These are phyloP conservation scores for Tretioscincus oriximinensis DNA, from an alignment of 2,113 vertebrate genomes.

Conservation along the genomic window DNA sequence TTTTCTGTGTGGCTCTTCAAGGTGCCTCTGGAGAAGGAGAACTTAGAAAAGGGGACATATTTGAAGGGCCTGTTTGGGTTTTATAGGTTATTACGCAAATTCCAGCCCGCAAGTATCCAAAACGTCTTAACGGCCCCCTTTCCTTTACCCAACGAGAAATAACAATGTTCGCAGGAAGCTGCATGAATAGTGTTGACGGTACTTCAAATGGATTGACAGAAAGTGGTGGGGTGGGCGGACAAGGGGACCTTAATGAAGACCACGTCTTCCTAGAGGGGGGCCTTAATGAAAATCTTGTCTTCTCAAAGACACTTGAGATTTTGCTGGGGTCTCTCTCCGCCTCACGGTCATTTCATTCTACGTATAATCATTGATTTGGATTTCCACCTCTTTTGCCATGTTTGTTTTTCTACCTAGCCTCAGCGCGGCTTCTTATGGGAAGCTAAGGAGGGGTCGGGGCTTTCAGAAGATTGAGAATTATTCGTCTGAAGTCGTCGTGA, in stretches of 20 bases:
- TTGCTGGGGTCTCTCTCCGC: slow-evolving; percentile 36
- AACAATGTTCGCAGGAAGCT: slow-evolving; percentile 82
- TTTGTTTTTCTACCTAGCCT: slow-evolving; percentile 54
- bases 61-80: slow-evolving; percentile 77
- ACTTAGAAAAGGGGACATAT: slow-evolving; percentile 79
- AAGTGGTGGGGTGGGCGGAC: slow-evolving; percentile 64
- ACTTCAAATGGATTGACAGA: slow-evolving; percentile 76
- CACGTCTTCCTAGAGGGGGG: slow-evolving; percentile 74
- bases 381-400: slow-evolving; percentile 18
- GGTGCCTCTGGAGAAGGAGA: slow-evolving; percentile 58
- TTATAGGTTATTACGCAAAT: slow-evolving; percentile 81
- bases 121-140: slow-evolving; percentile 69
- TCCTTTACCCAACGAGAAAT: slow-evolving; percentile 73
- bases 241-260: slow-evolving; percentile 77
- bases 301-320: slow-evolving; percentile 75
- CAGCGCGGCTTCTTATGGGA: slow-evolving; percentile 23
- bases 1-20: slow-evolving; percentile 85
- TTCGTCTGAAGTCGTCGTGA: slow-evolving; percentile 41
- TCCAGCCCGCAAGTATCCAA: slow-evolving; percentile 74
- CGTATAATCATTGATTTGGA: slow-evolving; percentile 43
- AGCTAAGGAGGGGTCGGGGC: slow-evolving; percentile 41
- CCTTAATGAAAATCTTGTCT: slow-evolving; percentile 81
- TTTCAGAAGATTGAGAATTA: slow-evolving; percentile 27
- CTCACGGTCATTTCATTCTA: slow-evolving; percentile 38
- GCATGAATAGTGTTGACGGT: slow-evolving; percentile 85